Evolutionary conservation across 2,888 invertebrate species (phyloP), one percentile per base, ranked within the genome.

Genomic region (Ganaspis brasiliensis): DNA sequence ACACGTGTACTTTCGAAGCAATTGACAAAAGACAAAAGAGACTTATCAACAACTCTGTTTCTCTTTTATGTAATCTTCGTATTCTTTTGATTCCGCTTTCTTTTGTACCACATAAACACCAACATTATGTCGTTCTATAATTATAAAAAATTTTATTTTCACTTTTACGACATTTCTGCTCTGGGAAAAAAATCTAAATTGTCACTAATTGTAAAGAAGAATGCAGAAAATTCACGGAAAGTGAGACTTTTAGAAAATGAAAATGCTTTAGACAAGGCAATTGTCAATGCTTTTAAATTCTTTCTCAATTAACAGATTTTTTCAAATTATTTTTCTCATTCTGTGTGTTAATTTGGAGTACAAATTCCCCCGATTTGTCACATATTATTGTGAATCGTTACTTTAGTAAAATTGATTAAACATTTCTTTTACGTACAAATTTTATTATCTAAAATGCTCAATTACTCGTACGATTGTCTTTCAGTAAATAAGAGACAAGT

Each of bases 41-140:
- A 40, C 14, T 67, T n/a, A 14, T 67, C 40, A 26, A 26, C 14
- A 14, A 57, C 26, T 45, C 16, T n/a, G 14, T 67, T 67, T 45
- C 37, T 24, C 21, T 45, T 67, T 45, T 45, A 45, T 45, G 45
- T 40, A 24, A 45, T 24, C 4, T 12, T 40, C 37, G 24, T 45
- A 1, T 24, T 67, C 37, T 67, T 67, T 24, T n/a, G 1, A 45
- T 9, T 14, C 45, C 21, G n/a, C 19, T 45, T 67, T 40, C 63
- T 21, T 63, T 63, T 3, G 19, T 21, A 63, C 40, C 12, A n/a
- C n/a, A 21, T 19, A 63, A 40, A 63, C 37, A 40, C 37, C 40
- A 14, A 63, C 40, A 63, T 63, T 40, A 40, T 63, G 40, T 63
- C 12, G 12, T 21, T 40, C 37, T 19, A 21, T 40, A 40, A 63